A percentile compares a stretch with the other conserved stretches of the same genome.
Conservation (phyloP, 2,797 vertebrate genomes). For the Kryptopterus vitreolus region DNA sequence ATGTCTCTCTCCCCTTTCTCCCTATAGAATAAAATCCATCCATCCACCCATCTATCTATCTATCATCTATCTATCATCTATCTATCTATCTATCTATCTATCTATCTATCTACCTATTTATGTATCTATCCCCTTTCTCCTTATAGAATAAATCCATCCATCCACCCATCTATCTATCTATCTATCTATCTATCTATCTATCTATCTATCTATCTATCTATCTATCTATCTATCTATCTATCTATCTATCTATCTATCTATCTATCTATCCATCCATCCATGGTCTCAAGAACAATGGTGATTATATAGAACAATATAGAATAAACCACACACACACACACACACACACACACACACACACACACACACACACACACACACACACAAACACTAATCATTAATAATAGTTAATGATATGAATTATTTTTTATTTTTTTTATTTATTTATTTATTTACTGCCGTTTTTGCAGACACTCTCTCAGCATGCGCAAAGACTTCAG, state of each 20-base stretch:
- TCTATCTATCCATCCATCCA: background rate
- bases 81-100: no score
- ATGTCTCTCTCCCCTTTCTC: no score
- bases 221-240: conserved; percentile 2
- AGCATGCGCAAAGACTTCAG: background rate
- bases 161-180: no score
- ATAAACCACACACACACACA: conserved; percentile 4
- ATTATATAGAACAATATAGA: no score
- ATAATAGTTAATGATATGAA: no score
- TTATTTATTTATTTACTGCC: background rate
- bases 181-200: no score
- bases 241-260: conserved; percentile 13
- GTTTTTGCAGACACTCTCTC: background rate
- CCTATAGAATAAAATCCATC: no score
- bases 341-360: conserved; percentile 12
- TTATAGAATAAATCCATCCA: no score
- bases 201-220: background rate
- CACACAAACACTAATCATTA: conserved; percentile 7
- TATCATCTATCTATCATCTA: conserved; percentile 1
- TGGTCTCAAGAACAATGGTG: background rate
- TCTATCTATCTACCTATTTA: no score
- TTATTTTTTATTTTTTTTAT: no score
- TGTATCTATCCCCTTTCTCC: no score
- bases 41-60: background rate
- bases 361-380: background rate